Evolutionary conservation across 1,140 invertebrate genomes (phyloP).

Genomic region (Manduca sexta): DNA sequence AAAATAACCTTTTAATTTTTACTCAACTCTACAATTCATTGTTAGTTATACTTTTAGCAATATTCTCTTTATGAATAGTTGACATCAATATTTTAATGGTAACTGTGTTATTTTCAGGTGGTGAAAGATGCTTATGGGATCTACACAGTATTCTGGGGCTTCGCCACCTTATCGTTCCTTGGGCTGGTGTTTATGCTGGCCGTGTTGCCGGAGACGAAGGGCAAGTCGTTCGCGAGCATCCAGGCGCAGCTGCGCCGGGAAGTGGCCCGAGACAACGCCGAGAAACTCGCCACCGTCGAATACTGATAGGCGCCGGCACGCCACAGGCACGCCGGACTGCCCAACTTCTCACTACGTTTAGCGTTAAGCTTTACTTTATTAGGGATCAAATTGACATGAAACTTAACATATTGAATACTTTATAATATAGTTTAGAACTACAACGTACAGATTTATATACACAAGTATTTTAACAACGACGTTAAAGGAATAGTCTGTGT

Average conservation of each 20-base stretch:
- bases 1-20: too few relatives aligned
- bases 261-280: constrained; percentile 57
- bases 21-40: too few relatives aligned
- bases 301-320: constrained; percentile 35
- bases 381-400: constrained; percentile 63
- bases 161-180: constrained; percentile 78
- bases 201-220: constrained; percentile 87
- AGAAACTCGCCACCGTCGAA: constrained; percentile 62
- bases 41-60: too few relatives aligned
- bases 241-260: constrained; percentile 57
- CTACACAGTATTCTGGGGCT: constrained; percentile 83
- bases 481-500: constrained; percentile 43
- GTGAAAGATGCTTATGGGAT: constrained; percentile 76
- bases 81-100: too few relatives aligned
- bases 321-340: too few relatives aligned
- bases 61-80: too few relatives aligned
- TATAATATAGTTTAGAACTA: constrained; percentile 42
- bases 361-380: constrained; percentile 40
- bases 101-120: constrained; percentile 50
- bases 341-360: constrained; percentile 31
- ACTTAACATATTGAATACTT: constrained; percentile 41
- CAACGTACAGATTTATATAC: constrained; percentile 47
- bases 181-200: constrained; percentile 78
- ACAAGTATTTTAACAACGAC: constrained; percentile 30
- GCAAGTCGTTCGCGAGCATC: constrained; percentile 78